phyloP scores from a whole-genome alignment of 2,888 invertebrate species.

The Tiliacea aurago region DNA sequence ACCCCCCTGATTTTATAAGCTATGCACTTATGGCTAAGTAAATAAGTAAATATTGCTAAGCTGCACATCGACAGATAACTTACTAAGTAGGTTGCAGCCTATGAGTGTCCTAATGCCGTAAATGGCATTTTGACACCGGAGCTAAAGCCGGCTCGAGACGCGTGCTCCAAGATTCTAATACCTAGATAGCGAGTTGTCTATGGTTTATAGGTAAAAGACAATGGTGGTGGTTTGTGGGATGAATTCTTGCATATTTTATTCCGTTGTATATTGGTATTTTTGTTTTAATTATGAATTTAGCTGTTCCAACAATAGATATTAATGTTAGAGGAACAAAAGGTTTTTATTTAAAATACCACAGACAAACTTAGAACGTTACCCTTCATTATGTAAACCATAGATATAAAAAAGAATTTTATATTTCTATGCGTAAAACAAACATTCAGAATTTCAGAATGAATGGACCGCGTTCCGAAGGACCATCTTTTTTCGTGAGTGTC shows the following conservation, averaged over 20 bases:
- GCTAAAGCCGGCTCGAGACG: conserved; percentile 31
- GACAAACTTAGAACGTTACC: not conserved
- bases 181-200: conserved; percentile 39
- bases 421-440: too few species aligned
- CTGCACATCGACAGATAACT: conserved; percentile 1
- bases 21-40: not conserved
- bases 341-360: not conserved
- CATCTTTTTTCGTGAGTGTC: not conserved
- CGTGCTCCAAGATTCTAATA: conserved; percentile 28
- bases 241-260: conserved; percentile 7
- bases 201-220: conserved; percentile 4
- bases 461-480: conserved; percentile 1
- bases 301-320: not conserved
- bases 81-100: conserved; percentile 37
- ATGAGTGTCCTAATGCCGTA: conserved; percentile 37
- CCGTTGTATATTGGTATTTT: not conserved
- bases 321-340: not conserved
- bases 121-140: conserved; percentile 49
- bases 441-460: conserved; percentile 10
- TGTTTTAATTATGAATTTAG: not conserved
- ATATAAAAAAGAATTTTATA: too few species aligned
- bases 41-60: conserved; percentile 11
- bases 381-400: not conserved
- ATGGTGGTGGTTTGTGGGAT: conserved; percentile 4
- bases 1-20: too few species aligned